phyloP scores from a whole-genome alignment of 2,113 vertebrate genomes.

The Ibidorhyncha struthersii region DNA sequence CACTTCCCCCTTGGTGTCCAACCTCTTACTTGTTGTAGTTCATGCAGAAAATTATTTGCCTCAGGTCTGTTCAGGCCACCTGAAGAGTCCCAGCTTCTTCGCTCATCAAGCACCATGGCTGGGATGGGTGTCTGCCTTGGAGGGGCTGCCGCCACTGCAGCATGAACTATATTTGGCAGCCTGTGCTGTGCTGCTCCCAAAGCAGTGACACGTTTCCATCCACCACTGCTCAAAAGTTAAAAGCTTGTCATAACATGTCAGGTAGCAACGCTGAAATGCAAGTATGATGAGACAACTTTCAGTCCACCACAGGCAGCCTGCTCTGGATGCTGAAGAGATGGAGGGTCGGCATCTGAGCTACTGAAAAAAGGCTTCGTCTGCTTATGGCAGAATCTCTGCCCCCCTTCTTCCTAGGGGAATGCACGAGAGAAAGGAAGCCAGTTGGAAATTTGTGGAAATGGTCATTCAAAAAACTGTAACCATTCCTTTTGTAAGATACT shows the following conservation, averaged over 20 bases:
- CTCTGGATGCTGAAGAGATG: background rate
- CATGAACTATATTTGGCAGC: background rate
- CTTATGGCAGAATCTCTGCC: background rate
- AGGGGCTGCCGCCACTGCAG: background rate
- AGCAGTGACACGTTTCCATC: background rate
- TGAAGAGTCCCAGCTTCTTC: background rate
- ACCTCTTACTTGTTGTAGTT: background rate
- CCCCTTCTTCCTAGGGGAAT: background rate
- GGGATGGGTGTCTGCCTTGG: background rate
- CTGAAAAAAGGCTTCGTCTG: background rate
- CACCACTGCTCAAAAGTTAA: background rate
- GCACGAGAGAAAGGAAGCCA: background rate
- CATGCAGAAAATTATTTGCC: background rate
- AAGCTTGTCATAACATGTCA: conserved; percentile 24
- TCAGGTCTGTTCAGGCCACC: background rate
- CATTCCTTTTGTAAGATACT: background rate
- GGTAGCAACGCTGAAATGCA: background rate
- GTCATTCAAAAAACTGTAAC: background rate
- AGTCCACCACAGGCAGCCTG: background rate
- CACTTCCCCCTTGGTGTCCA: background rate
- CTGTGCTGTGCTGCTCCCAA: background rate
- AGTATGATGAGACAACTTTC: background rate
- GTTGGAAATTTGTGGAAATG: background rate
- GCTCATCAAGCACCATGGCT: rapidly evolving
- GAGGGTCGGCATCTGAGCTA: background rate